Evolutionary conservation across 1,140 invertebrate genomes (phyloP).

Genomic region (Cherax destructor): DNA sequence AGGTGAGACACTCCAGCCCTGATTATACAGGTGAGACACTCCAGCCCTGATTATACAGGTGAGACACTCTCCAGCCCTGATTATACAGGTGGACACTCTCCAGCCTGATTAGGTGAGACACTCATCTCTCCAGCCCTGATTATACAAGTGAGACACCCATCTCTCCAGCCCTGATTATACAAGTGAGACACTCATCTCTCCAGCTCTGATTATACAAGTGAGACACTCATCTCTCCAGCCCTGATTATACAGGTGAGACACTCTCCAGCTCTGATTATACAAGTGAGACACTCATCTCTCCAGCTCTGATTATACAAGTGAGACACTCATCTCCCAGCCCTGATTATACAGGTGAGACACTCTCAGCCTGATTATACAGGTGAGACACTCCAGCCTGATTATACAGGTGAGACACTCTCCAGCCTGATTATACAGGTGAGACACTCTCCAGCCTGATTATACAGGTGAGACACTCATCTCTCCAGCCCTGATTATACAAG

Average conservation of each 20-base stretch:
- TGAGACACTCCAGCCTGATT: neutral
- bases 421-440: too few relatives aligned
- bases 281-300: too few relatives aligned
- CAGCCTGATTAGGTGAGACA: neutral
- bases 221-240: neutral
- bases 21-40: neutral
- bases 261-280: too few relatives aligned
- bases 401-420: neutral
- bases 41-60: neutral
- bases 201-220: neutral
- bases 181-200: too few relatives aligned
- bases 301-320: neutral
- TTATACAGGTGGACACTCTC: neutral
- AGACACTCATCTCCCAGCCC: neutral
- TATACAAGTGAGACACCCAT: neutral
- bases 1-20: neutral
- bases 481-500: neutral
- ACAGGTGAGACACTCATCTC: constrained; percentile 72
- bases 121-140: neutral
- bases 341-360: neutral
- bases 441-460: constrained; percentile 73
- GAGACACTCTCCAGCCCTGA: neutral
- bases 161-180: neutral
- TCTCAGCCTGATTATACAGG: neutral
- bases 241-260: neutral